Evolutionary conservation across 2,797 vertebrate genomes (phyloP), one percentile per base, ranked within the genome.

Genomic region (Australoheros facetus): DNA sequence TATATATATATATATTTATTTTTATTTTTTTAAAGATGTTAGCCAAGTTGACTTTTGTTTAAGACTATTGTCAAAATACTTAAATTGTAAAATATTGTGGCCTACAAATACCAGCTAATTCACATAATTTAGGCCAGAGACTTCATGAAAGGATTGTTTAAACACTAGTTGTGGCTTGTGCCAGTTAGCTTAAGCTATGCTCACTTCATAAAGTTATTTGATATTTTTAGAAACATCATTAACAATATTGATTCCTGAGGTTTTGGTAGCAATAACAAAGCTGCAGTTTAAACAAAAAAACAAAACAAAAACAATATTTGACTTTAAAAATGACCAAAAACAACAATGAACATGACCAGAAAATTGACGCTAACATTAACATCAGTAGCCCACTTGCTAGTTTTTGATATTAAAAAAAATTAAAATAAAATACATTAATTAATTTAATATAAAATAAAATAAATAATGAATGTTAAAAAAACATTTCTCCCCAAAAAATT

Each of bases 31-130:
- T 37, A 10, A 37, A 37, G 39, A 45, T 45, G 11, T 14, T 45
- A 28, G 23, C 16, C 9, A 66, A 51, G 17, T 8, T 19, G 17
- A 48, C 3, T 66, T 48, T 48, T 66, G 3, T 66, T 28, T 48
- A 48, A 4, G 17, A 16, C 3, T 28, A 28, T 42, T 30, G 0
- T 48, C 42, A 66, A 28, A 66, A 48, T 28, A 66, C 23, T 66
- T 66, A 66, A 48, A 48, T 42, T 64, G 26, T 26, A 17, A 45
- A 64, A 45, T 64, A 21, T 64, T 64, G 26, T 64, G 60, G 48
- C 42, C 60, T 64, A 21, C 42, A 64, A 42, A 42, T 42, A 42
- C n/a, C 59, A 62, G 34, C n/a, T 62, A 62, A 62, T 9, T 4
- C 14, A 62, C 14, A 16, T 42, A 13, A 45, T 64, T 62, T 26